Conservation (phyloP, 2,113 vertebrate species). For the Andinoacara biseriatus region DNA sequence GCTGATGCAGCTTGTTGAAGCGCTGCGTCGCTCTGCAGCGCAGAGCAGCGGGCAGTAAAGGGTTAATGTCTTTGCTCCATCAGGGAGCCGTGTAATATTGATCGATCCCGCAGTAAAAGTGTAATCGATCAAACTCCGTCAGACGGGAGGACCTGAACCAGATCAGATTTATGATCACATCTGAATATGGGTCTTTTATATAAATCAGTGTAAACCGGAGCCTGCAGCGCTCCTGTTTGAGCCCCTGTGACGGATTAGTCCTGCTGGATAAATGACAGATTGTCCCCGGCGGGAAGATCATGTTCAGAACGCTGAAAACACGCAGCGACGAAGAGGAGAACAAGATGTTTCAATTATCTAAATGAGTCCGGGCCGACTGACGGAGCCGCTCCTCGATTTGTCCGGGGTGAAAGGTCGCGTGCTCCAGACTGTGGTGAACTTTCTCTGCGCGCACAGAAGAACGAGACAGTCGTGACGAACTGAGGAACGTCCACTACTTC, state of each 20-base stretch:
- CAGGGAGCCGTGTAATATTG: slow-evolving; percentile 11
- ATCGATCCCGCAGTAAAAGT: slow-evolving; percentile 20
- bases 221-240: not conserved
- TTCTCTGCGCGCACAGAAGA: no score
- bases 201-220: slow-evolving; percentile 16
- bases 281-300: slow-evolving; percentile 11
- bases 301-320: slow-evolving; percentile 23
- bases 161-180: slow-evolving; percentile 37
- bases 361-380: slow-evolving; percentile 21
- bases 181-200: slow-evolving; percentile 31
- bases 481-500: no score
- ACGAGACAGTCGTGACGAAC: not conserved
- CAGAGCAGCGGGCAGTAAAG: not conserved
- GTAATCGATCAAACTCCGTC: slow-evolving; percentile 24
- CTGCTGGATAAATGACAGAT: slow-evolving; percentile 33
- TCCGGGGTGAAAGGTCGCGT: not conserved
- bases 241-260: slow-evolving; percentile 13
- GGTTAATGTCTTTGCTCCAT: not conserved
- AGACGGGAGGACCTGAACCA: not conserved
- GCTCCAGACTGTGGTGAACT: not conserved
- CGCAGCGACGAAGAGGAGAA: not conserved
- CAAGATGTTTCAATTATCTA: slow-evolving; percentile 51
- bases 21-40: not conserved
- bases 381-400: not conserved
- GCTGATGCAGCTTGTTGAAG: no score